Evolutionary conservation across 2,113 vertebrate genomes (phyloP).

Genomic region (Hippocampus guttulatus): DNA sequence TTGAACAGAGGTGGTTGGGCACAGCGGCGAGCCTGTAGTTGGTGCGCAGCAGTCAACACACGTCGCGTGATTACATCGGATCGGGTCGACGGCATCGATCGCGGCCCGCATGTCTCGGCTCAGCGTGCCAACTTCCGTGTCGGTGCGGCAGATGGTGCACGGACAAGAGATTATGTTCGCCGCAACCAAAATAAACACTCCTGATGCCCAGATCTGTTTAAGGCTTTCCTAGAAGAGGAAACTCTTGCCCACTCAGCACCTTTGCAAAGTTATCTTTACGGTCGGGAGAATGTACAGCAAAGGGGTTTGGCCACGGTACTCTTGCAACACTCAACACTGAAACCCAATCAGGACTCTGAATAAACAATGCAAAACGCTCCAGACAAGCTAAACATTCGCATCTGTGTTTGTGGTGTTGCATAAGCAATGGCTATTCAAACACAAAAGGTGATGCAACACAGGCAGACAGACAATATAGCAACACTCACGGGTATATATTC

Average conservation of each 20-base stretch:
- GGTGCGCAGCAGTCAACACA: slow-evolving; percentile 30
- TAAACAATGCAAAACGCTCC: too few relatives aligned
- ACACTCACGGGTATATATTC: too few relatives aligned
- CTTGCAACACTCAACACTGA: slow-evolving; percentile 24
- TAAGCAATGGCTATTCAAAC: too few relatives aligned
- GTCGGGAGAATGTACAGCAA: slow-evolving; percentile 26
- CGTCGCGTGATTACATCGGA: slow-evolving; percentile 20
- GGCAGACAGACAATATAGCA: too few relatives aligned
- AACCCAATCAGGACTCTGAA: slow-evolving; percentile 19
- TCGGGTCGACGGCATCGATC: not conserved
- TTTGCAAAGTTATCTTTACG: slow-evolving; percentile 21
- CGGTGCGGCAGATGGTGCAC: slow-evolving; percentile 42
- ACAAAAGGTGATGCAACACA: too few relatives aligned
- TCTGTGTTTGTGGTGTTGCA: too few relatives aligned
- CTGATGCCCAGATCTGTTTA: slow-evolving; percentile 30
- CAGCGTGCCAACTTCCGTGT: slow-evolving; percentile 28
- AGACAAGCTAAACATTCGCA: too few relatives aligned
- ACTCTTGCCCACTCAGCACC: slow-evolving; percentile 11
- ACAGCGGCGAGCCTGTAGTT: slow-evolving; percentile 25
- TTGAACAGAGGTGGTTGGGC: slow-evolving; percentile 44
- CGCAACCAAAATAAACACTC: slow-evolving; percentile 51
- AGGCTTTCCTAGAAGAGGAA: slow-evolving; percentile 24
- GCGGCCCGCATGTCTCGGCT: slow-evolving; percentile 10
- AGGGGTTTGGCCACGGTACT: slow-evolving; percentile 20
- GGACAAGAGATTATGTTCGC: slow-evolving; percentile 43